Evolutionary conservation across 2,888 invertebrate species (phyloP).

Genomic region (Phengaris alcon): DNA sequence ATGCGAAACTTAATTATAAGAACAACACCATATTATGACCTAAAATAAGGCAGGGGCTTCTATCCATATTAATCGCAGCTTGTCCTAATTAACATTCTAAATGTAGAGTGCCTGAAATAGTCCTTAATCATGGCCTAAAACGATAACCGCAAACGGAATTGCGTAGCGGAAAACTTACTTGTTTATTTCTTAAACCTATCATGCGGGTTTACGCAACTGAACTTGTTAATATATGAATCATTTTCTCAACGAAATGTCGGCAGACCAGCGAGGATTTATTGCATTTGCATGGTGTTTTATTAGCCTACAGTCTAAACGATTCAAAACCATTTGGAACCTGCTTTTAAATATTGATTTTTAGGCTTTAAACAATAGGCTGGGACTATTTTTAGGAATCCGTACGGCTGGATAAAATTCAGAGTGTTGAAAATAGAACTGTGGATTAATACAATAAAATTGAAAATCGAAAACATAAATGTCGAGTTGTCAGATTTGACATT

Average conservation of each 20-base stretch:
- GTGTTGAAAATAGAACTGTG: too few species aligned
- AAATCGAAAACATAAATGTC: too few species aligned
- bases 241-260: constrained; percentile 39
- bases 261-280: constrained; percentile 28
- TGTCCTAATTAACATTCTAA: constrained; percentile 20
- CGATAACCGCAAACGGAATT: constrained; percentile 35
- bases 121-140: constrained; percentile 18
- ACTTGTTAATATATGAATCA: constrained; percentile 39
- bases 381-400: too few species aligned
- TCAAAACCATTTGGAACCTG: background rate
- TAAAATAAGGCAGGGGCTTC: background rate
- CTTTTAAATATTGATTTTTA: too few species aligned
- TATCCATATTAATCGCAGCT: constrained; percentile 8
- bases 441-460: too few species aligned
- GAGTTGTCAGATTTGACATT: too few species aligned
- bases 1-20: too few species aligned
- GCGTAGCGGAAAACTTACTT: constrained; percentile 40
- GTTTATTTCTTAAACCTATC: constrained; percentile 38
- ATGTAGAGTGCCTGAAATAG: constrained; percentile 14
- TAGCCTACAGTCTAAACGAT: background rate
- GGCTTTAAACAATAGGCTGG: too few species aligned
- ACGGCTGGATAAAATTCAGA: too few species aligned
- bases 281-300: constrained; percentile 31
- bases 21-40: background rate
- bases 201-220: constrained; percentile 40